Conservation (phyloP, 2,888 invertebrate species). For the Zele albiditarsus region DNA sequence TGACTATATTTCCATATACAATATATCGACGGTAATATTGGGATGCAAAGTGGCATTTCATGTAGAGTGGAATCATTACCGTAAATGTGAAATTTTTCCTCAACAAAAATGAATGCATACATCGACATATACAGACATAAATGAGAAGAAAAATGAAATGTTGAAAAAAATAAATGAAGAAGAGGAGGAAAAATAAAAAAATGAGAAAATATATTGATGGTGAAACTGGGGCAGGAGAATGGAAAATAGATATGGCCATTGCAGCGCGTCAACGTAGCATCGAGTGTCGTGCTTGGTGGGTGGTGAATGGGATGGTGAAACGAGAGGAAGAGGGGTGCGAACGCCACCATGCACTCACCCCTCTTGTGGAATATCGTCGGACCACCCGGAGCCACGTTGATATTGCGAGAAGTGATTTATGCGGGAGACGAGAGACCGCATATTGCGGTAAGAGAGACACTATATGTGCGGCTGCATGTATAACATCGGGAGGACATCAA, state of each 20-base stretch:
- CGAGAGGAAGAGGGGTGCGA: not conserved
- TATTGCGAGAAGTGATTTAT: conserved; percentile 70
- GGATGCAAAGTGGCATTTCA: not conserved
- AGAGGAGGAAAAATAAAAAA: conserved; percentile 2
- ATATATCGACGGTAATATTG: not conserved
- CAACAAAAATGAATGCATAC: not conserved
- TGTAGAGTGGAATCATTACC: not conserved
- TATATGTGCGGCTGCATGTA: conserved; percentile 36
- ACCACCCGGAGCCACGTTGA: conserved; percentile 56
- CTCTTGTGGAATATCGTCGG: conserved; percentile 32
- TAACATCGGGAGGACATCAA: conserved; percentile 52
- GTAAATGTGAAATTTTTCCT: not conserved
- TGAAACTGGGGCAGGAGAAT: not conserved
- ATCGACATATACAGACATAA: not conserved
- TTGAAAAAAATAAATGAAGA: not conserved
- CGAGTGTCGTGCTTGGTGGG: conserved; percentile 24
- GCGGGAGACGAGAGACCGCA: conserved; percentile 63
- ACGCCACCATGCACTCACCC: conserved; percentile 12
- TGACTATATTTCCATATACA: not conserved
- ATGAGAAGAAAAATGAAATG: not conserved
- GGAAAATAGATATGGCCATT: conserved; percentile 9
- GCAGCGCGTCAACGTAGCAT: conserved; percentile 29
- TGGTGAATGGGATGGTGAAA: not conserved
- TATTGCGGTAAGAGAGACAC: conserved; percentile 57
- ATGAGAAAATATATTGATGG: conserved; percentile 7